These are phyloP conservation scores for Hypotaenidia okinawae DNA, from an alignment of 2,797 vertebrate genomes.

Conservation along the genomic window DNA sequence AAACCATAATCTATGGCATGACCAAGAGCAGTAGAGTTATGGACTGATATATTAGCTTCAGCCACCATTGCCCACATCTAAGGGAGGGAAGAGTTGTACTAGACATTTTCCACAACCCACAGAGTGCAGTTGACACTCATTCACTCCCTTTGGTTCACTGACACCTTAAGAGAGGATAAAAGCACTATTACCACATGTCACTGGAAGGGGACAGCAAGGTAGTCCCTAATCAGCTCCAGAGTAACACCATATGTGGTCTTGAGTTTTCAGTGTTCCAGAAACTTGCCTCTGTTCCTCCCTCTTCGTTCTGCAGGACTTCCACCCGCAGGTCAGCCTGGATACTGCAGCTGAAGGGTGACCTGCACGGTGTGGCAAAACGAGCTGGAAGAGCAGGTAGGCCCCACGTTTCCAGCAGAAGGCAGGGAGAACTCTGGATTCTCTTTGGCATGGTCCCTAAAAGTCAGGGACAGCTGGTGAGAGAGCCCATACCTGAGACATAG, in stretches of 20 bases:
- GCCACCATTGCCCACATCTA: neutral
- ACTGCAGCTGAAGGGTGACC: constrained; percentile 24
- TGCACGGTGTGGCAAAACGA: neutral
- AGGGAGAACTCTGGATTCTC: neutral
- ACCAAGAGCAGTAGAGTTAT: neutral
- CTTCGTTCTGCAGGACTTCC: constrained; percentile 38
- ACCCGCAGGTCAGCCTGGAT: constrained; percentile 45
- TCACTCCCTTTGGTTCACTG: neutral
- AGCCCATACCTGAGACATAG: neutral
- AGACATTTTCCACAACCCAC: neutral
- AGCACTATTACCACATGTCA: neutral
- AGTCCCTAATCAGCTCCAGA: neutral
- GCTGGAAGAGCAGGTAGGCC: neutral
- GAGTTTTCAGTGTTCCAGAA: neutral
- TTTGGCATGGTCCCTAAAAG: neutral
- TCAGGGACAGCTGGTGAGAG: neutral
- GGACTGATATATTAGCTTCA: neutral
- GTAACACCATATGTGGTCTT: neutral
- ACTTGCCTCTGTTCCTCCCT: neutral
- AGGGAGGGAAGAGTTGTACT: neutral
- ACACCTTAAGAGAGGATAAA: neutral
- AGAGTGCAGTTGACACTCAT: neutral
- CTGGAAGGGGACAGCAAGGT: neutral
- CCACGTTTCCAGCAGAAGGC: neutral
- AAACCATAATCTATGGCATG: neutral